Base-by-base conservation (phyloP, 1,140 invertebrate species). In the Cydia amplana region DNA sequence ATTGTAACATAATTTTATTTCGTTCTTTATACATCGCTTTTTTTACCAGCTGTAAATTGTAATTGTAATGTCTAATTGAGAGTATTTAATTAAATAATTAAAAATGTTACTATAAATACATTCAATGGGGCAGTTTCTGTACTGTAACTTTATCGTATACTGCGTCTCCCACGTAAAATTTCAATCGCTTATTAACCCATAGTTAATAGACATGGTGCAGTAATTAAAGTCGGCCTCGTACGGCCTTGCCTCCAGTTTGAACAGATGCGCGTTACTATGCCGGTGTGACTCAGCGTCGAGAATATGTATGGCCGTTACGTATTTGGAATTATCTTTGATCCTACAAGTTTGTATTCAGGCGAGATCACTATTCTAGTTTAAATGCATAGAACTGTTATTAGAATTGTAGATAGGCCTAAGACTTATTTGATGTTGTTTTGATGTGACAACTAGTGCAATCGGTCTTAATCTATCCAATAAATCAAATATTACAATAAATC, bases 181-280 rank as follows among this genome's bases (percentile, higher is more conserved):
- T 70, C 65, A 70, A 70, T 70, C 65, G n/a, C 28, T 70, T 70
- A 70, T 70, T 70, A 70, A 70, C 65, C 25, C n/a, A 40, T 70
- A 70, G 65, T 70, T 32, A 67, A 36, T 67, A 67, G 64, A 60
- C 55, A 28, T 70, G 65, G 67, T 79, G 78, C 79, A 80, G 73
- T 76, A 79, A 81, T 83, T 80, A 82, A 80, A 67, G 55, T 63
- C 80, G 83, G 74, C 83, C 83, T 85, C 81, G 80, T 72, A 18
- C 78, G 80, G 77, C 82, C 82, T 80, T 83, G 82, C 80, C 60
- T 40, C 43, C 73, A 78, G 84, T 85, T 83, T 85, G 80, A 70
- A 81, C 82, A 85, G 84, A 81, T 83, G 82, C 80, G 76, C 77
- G 55, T 14, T 63, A 63, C 28, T 55, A 74, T 75, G 75, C 80